Evolutionary conservation across 2,113 vertebrate species (phyloP), one percentile per base, ranked within the genome.

Genomic region (Ptilonorhynchus violaceus): DNA sequence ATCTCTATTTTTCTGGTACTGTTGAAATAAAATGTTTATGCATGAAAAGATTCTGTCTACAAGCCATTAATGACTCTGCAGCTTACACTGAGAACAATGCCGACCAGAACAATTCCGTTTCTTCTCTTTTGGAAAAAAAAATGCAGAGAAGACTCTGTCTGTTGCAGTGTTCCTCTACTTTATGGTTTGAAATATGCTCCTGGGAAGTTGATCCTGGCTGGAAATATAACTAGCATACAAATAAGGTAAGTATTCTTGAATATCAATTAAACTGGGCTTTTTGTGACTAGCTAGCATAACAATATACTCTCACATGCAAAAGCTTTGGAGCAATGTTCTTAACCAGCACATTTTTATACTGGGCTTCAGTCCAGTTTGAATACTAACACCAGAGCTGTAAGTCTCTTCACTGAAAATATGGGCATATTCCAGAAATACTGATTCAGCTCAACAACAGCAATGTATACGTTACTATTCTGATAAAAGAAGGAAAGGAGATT

Each of bases 401-500:
- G 80, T 81, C 55, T 17, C 59, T 82, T 68, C 67, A 49, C 22
- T 63, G 52, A 73, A 96, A 91, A 74, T 77, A 94, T 7, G 28
- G 33, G 17, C 11, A 95, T 97, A 86, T 89, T 56, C 90, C 82
- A 60, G 82, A 97, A 97, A 91, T 70, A 52, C 91, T 96, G 76
- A 92, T 92, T 96, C 92, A 93, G 89, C 78, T 64, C 47, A 95
- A 92, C 81, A 95, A 81, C 74, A 93, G 89, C 79, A 97, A 96
- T 96, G 95, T 75, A 97, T 93, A 96, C 95, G 64, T 86, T 91
- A 64, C 53, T 56, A 47, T 92, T 94, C 58, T 89, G 93, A 94
- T 95, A 94, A 95, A 95, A 92, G 68, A 80, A 95, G 94, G 77
- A 92, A 95, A 89, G 69, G 77, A 93, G 62, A 91, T 96, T 97